Evolutionary conservation across 2,113 vertebrate species (phyloP).

Genomic region (Psephotus haematonotus): DNA sequence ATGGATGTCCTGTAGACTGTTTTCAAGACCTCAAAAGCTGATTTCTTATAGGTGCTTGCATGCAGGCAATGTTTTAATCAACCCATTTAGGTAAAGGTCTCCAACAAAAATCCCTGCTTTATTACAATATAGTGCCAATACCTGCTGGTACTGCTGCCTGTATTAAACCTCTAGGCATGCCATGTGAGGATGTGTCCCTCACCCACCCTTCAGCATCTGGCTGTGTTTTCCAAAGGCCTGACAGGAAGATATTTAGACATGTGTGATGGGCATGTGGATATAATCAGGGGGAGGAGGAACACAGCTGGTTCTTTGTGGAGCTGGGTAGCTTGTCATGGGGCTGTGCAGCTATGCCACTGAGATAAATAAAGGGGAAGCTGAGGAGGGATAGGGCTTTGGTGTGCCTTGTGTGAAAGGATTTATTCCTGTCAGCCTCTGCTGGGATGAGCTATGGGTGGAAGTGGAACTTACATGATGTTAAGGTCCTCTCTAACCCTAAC

Average conservation of each 20-base stretch:
- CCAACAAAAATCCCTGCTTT: background rate
- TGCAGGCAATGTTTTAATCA: rapidly evolving
- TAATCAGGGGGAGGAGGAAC: rapidly evolving
- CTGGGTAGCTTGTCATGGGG: background rate
- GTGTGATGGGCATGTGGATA: background rate
- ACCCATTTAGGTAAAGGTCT: background rate
- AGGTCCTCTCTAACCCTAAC: background rate
- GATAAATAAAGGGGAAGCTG: background rate
- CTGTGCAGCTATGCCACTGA: background rate
- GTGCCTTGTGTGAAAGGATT: background rate
- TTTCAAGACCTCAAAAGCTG: background rate
- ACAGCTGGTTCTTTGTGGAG: background rate
- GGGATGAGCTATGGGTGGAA: background rate
- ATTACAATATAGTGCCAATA: rapidly evolving
- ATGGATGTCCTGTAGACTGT: background rate
- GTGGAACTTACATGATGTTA: background rate
- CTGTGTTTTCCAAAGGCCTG: background rate
- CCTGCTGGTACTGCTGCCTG: background rate
- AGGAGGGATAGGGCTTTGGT: background rate
- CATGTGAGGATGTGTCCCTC: background rate
- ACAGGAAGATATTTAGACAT: background rate
- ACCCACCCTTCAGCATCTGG: background rate
- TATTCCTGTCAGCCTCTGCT: background rate
- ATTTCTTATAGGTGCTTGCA: background rate
- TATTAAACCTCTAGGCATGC: background rate